Evolutionary conservation across 92 coral and sea anemone species (phyloP), one percentile per base, ranked within the genome.

Genomic region (Epizoanthus scotinus): DNA sequence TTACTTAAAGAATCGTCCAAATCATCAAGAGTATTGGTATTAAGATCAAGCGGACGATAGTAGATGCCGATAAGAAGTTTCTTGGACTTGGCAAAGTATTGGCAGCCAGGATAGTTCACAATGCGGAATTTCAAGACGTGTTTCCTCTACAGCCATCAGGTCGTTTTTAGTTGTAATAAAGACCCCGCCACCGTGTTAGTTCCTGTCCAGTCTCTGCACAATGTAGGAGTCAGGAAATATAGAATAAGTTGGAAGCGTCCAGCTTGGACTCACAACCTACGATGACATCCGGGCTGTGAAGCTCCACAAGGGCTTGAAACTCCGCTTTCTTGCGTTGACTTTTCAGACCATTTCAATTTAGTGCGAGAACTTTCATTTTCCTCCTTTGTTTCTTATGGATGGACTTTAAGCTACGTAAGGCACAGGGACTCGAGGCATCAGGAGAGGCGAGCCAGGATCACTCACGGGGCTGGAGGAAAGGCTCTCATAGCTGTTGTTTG

Each of bases 401-500:
- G 50, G 50, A 29, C 72, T 67, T 67, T 29, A 28, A 38, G 22
- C 25, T 29, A 38, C 24, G 8, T 19, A 29, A 40, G 22, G 72
- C 72, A 67, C 50, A 67, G 17, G 72, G 55, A 50, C 72, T 67
- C 47, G 72, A 67, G 72, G 72, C 47, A 67, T 67, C n/a, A n/a
- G 72, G 50, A 27, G n/a, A 28, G 72, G 72, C 20, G 53, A 24
- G 56, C 44, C 57, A 69, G 42, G 44, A 19, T 27, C 31, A n/a
- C 44, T 65, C 71, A 27, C 38, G 12, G 15, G 67, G 34, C 38
- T 62, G 67, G 67, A 12, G 67, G 67, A 12, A 19, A 15, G 15
- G 2, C 15, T 62, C 67, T 26, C 38, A 9, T 59, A 59, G 64
- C 64, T 59, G 64, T 59, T 59, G 38, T 62, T 62, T 62, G 67